These are phyloP conservation scores for Cercopithecus petaurista DNA, from an alignment of 2,797 vertebrate genomes.

Conservation along the genomic window DNA sequence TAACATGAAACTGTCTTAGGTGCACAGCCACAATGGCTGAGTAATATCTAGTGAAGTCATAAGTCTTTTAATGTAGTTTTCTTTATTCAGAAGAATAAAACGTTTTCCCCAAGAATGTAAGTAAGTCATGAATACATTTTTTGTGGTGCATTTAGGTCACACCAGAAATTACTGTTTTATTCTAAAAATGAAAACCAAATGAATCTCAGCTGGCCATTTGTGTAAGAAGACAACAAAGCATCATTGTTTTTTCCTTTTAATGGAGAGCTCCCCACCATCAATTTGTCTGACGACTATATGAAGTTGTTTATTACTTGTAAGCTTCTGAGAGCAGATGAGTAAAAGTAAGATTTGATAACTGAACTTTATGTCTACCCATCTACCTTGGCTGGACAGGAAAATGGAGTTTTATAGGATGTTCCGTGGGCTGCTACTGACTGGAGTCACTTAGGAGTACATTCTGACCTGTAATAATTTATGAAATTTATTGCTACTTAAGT, in stretches of 20 bases:
- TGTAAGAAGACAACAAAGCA: slow-evolving; percentile 32
- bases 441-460: neutral
- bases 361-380: neutral
- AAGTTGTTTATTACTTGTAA: neutral
- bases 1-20: slow-evolving; percentile 31
- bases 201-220: slow-evolving; percentile 6
- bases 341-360: slow-evolving; percentile 22
- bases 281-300: accelerated
- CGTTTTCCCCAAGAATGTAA: slow-evolving; percentile 23
- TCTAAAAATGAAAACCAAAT: slow-evolving; percentile 62
- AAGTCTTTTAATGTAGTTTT: slow-evolving; percentile 42
- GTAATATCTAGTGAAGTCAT: neutral
- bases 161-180: slow-evolving; percentile 72
- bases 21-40: slow-evolving; percentile 32
- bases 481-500: slow-evolving; percentile 66
- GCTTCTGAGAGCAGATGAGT: neutral
- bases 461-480: slow-evolving; percentile 53
- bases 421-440: neutral
- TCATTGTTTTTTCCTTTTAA: neutral
- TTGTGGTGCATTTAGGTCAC: slow-evolving; percentile 27
- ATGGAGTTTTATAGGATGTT: neutral
- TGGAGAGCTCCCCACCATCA: neutral
- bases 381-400: neutral
- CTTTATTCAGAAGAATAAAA: slow-evolving; percentile 40
- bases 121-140: slow-evolving; percentile 43